Conservation (phyloP, 2,113 vertebrate species). For the Ceyx melanurus region DNA sequence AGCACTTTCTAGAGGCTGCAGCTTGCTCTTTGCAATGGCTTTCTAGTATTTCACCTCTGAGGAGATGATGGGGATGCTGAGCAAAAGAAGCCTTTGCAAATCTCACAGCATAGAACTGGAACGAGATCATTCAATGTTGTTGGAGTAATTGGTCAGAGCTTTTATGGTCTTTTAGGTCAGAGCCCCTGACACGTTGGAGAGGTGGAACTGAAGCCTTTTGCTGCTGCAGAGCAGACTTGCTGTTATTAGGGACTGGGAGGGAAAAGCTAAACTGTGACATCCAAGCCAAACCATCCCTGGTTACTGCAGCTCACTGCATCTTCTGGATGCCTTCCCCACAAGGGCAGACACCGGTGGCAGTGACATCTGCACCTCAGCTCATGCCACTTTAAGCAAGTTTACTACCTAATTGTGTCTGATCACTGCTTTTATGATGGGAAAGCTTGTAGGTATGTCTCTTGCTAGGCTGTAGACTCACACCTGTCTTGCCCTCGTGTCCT, state of each 20-base stretch:
- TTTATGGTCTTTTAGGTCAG: not conserved
- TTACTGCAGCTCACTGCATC: not conserved
- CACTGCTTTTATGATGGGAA: not conserved
- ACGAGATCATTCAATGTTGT: not conserved
- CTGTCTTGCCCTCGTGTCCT: not conserved
- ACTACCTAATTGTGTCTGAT: not conserved
- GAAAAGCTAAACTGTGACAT: not conserved
- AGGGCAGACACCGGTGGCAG: not conserved
- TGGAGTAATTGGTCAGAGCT: not conserved
- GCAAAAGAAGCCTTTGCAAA: not conserved
- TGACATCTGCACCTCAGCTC: not conserved
- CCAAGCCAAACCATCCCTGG: not conserved
- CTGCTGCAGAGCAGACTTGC: not conserved
- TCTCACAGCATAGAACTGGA: not conserved
- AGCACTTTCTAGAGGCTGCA: not conserved
- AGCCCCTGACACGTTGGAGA: not conserved
- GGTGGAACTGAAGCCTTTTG: not conserved
- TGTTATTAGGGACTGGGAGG: not conserved
- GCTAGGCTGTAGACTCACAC: not conserved
- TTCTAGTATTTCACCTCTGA: not conserved
- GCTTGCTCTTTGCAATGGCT: not conserved
- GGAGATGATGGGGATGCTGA: not conserved
- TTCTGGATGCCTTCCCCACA: not conserved
- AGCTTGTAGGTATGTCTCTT: not conserved
- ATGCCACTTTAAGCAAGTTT: not conserved